These are phyloP conservation scores for Hirtodrosophila cameraria DNA, from an alignment of 2,888 invertebrate species.

Conservation along the genomic window DNA sequence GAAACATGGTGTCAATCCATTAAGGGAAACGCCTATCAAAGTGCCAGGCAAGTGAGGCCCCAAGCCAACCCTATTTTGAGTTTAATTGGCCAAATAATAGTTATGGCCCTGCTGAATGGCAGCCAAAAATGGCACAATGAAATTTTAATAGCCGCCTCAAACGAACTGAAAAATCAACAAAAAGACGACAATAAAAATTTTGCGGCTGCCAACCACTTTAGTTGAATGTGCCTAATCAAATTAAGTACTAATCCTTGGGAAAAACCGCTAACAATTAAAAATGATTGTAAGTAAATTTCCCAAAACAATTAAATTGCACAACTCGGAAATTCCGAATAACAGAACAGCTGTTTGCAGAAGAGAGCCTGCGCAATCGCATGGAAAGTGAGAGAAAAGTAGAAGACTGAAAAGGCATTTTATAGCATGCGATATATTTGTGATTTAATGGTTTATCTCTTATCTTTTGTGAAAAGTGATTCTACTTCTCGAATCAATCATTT, in stretches of 20 bases:
- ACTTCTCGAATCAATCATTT: no score
- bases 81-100: constrained; percentile 64
- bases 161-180: constrained; percentile 65
- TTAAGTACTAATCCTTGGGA: constrained; percentile 78
- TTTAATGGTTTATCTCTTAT: no score
- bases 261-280: constrained; percentile 80
- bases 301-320: constrained; percentile 72
- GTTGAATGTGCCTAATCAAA: constrained; percentile 74
- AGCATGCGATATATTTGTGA: background rate
- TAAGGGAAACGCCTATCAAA: constrained; percentile 4
- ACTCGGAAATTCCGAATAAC: constrained; percentile 41
- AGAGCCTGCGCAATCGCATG: constrained; percentile 27
- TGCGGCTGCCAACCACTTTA: constrained; percentile 13
- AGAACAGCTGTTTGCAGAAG: constrained; percentile 35
- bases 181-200: constrained; percentile 58
- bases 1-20: constrained; percentile 4
- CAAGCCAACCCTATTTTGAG: constrained; percentile 5
- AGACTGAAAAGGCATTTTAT: background rate
- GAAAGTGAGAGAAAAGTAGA: constrained; percentile 9
- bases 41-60: background rate
- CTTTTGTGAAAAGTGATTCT: no score
- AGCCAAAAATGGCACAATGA: constrained; percentile 40
- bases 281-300: constrained; percentile 81
- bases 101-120: constrained; percentile 34
- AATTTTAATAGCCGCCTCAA: constrained; percentile 55